Evolutionary conservation across 2,888 invertebrate genomes (phyloP).

Genomic region (Lissonota sp.): DNA sequence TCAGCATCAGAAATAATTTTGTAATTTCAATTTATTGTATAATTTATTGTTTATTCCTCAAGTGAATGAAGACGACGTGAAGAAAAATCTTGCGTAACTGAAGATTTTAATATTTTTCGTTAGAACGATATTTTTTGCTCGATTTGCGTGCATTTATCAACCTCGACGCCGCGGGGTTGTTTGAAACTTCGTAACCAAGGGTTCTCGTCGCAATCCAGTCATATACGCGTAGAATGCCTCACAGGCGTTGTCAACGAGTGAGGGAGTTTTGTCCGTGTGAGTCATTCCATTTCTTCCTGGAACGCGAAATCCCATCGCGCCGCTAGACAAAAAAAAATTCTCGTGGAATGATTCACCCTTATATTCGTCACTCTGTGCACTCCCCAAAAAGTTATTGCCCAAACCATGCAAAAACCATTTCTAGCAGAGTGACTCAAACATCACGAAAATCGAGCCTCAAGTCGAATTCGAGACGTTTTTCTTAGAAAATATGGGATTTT

Average conservation of each 20-base stretch:
- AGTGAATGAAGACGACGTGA: too few species aligned
- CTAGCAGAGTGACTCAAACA: too few species aligned
- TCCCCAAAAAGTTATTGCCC: background rate
- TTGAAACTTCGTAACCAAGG: constrained; percentile 27
- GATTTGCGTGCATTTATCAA: too few species aligned
- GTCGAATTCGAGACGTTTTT: background rate
- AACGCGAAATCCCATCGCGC: constrained; percentile 8
- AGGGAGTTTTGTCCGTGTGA: constrained; percentile 37
- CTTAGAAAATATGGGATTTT: background rate
- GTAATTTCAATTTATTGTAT: too few species aligned
- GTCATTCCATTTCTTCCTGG: constrained; percentile 21
- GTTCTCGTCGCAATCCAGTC: constrained; percentile 36
- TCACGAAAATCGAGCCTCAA: background rate
- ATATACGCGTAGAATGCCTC: constrained; percentile 9
- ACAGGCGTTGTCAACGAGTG: constrained; percentile 11
- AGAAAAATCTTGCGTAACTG: too few species aligned
- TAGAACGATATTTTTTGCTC: too few species aligned
- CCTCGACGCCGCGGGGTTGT: constrained; percentile 6
- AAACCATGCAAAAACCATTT: background rate
- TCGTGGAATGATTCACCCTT: constrained; percentile 3
- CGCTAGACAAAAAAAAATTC: constrained; percentile 5
- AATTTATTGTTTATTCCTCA: too few species aligned
- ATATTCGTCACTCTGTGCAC: background rate
- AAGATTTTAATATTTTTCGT: too few species aligned
- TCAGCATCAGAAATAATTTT: too few species aligned